A percentile compares a stretch with the other conserved stretches of the same genome.
phyloP scores from a whole-genome alignment of 2,888 invertebrate genomes.

The Notocelia uddmanniana region DNA sequence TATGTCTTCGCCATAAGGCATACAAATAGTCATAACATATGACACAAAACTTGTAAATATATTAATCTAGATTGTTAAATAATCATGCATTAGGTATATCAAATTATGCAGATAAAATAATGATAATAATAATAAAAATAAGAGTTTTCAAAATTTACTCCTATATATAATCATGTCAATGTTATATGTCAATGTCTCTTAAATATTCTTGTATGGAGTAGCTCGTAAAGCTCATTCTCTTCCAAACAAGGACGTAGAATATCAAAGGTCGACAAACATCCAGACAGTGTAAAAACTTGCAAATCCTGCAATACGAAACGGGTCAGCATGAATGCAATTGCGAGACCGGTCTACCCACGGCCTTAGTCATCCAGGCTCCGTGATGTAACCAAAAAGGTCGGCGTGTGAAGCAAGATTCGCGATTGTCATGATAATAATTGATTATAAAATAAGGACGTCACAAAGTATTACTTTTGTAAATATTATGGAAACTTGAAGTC shows the following conservation, averaged over 20 bases:
- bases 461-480: background rate
- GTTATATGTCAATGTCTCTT: too few species aligned
- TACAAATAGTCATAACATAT: too few species aligned
- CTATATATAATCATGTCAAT: too few species aligned
- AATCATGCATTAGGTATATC: too few species aligned
- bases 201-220: too few species aligned
- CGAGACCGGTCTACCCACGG: conserved; percentile 37
- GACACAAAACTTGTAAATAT: too few species aligned
- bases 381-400: conserved; percentile 51
- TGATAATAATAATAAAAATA: too few species aligned
- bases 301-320: conserved; percentile 16
- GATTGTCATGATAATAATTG: conserved; percentile 24
- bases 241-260: conserved; percentile 12
- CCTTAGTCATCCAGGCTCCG: conserved; percentile 48
- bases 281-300: conserved; percentile 24
- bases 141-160: too few species aligned
- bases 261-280: conserved; percentile 18
- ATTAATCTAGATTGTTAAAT: too few species aligned
- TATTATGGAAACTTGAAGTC: background rate
- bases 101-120: too few species aligned
- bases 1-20: too few species aligned
- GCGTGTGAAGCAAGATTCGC: conserved; percentile 47
- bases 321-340: conserved; percentile 24
- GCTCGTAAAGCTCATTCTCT: background rate
- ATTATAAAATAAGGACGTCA: background rate